Evolutionary conservation across 2,888 invertebrate species (phyloP).

Genomic region (Zaprionus lineosus): DNA sequence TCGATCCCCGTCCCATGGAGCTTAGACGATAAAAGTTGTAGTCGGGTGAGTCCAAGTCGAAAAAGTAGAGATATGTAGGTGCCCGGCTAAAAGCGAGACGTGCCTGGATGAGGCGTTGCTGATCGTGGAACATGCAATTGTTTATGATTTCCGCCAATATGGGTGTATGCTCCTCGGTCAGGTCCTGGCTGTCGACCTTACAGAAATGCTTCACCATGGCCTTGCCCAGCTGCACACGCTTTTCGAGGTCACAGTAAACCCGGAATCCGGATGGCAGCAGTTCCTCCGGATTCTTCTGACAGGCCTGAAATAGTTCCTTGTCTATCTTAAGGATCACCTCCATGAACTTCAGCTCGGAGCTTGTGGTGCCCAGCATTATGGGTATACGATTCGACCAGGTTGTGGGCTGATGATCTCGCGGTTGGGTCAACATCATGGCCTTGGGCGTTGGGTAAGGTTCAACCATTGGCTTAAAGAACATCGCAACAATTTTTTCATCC

Average conservation of each 20-base stretch:
- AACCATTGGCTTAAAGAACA: conserved; percentile 62
- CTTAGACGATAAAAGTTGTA: conserved; percentile 78
- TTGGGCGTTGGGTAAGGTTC: conserved; percentile 67
- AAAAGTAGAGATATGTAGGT: conserved; percentile 79
- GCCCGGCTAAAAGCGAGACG: conserved; percentile 64
- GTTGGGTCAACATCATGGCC: conserved; percentile 67
- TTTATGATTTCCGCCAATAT: conserved; percentile 58
- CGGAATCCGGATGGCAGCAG: conserved; percentile 40
- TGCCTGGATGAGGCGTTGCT: conserved; percentile 65
- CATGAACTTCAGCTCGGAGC: conserved; percentile 52
- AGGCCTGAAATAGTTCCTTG: too few relatives aligned
- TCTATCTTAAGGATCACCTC: too few relatives aligned
- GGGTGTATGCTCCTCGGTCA: conserved; percentile 68
- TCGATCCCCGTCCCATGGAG: conserved; percentile 55
- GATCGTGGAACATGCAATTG: conserved; percentile 66
- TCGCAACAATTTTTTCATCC: conserved; percentile 39
- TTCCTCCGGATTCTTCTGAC: conserved; percentile 31
- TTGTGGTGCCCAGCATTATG: conserved; percentile 74
- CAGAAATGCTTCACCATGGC: conserved; percentile 58
- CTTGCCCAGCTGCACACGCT: conserved; percentile 48
- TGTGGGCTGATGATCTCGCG: conserved; percentile 60
- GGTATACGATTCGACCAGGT: conserved; percentile 80
- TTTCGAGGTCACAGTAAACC: conserved; percentile 5
- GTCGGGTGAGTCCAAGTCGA: conserved; percentile 78
- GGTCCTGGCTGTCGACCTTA: conserved; percentile 48